Conservation (phyloP, 2,797 vertebrate species). For the Eleutherodactylus coqui region DNA sequence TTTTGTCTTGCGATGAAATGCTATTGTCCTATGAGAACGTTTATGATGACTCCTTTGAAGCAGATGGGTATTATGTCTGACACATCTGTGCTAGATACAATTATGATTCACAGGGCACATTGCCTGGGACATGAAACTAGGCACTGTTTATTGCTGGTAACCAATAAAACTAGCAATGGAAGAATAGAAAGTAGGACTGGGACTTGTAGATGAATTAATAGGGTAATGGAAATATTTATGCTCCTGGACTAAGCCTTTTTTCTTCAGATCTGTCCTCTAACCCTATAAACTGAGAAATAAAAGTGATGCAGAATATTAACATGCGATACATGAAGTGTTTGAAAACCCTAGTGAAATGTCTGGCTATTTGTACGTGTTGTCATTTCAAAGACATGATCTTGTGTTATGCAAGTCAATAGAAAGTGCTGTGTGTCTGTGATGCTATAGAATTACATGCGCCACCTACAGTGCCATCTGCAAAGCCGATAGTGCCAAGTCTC, state of each 20-base stretch:
- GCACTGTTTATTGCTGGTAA: background rate
- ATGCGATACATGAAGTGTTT: background rate
- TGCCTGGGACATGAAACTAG: background rate
- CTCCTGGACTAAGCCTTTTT: background rate
- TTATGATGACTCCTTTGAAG: constrained; percentile 32
- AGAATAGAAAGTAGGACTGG: background rate
- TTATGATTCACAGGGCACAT: constrained; percentile 35
- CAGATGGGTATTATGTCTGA: constrained; percentile 34
- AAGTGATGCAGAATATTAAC: background rate
- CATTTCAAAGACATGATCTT: background rate
- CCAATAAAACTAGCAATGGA: background rate
- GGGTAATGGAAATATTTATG: background rate
- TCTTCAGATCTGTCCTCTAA: background rate
- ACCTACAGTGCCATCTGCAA: too few relatives aligned
- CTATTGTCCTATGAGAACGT: constrained; percentile 25
- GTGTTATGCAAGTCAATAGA: background rate
- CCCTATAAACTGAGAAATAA: background rate
- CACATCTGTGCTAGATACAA: constrained; percentile 45
- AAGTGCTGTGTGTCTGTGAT: too few relatives aligned
- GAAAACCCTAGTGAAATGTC: background rate
- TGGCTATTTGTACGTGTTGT: background rate
- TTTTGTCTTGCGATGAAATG: constrained; percentile 40
- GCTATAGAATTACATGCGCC: too few relatives aligned
- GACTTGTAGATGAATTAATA: background rate
- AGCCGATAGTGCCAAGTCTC: too few relatives aligned